Conservation (phyloP, 1,140 invertebrate species). For the Neoseiulus cucumeris region DNA sequence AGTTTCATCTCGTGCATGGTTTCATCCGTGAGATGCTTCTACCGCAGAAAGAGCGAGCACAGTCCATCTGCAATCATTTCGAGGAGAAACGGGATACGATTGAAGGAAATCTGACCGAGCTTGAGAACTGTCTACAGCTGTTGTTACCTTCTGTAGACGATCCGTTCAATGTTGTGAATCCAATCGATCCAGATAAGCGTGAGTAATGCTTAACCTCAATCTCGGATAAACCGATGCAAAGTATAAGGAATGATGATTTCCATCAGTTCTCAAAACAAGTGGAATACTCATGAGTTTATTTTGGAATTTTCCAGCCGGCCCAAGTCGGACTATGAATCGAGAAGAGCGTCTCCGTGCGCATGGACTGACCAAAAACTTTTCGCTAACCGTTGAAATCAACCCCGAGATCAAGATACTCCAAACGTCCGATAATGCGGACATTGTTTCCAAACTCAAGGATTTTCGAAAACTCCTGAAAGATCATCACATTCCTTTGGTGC, state of each 20-base stretch:
- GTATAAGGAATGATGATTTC: too few relatives aligned
- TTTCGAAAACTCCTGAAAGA: constrained; percentile 20
- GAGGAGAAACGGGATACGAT: constrained; percentile 23
- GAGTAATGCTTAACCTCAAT: too few relatives aligned
- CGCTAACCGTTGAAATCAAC: constrained; percentile 9
- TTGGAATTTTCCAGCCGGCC: too few relatives aligned
- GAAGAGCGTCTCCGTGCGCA: background rate
- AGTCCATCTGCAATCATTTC: background rate
- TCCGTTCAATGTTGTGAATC: constrained; percentile 17
- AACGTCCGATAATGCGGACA: constrained; percentile 18
- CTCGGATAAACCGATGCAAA: too few relatives aligned
- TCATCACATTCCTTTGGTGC: constrained; percentile 17
- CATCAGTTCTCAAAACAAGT: too few relatives aligned
- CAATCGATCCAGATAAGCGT: too few relatives aligned
- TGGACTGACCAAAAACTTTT: background rate
- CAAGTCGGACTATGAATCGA: too few relatives aligned
- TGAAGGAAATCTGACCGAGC: constrained; percentile 23
- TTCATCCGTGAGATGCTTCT: constrained; percentile 23
- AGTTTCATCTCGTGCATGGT: too few relatives aligned
- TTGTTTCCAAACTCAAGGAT: constrained; percentile 23
- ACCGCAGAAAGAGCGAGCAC: background rate
- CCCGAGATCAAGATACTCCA: constrained; percentile 10
- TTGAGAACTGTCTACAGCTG: constrained; percentile 28
- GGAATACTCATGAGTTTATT: too few relatives aligned
- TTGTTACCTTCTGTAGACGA: constrained; percentile 26